phyloP scores from a whole-genome alignment of 2,797 vertebrate genomes.

The Fistularia tabacaria region DNA sequence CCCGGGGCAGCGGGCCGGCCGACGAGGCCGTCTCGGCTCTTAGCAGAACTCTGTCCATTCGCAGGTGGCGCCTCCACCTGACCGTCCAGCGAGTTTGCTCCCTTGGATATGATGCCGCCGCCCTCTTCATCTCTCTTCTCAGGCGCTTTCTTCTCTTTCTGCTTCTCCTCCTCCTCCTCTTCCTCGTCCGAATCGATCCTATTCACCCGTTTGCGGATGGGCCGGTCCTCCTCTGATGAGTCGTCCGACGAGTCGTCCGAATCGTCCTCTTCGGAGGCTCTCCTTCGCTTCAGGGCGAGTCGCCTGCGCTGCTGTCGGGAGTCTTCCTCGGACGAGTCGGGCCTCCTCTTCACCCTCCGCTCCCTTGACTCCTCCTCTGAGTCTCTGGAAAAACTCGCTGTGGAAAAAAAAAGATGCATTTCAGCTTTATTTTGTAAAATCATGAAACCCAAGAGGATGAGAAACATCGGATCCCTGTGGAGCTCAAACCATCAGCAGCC shows the following conservation, averaged over 20 bases:
- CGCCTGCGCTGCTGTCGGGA: slow-evolving; percentile 54
- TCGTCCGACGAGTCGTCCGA: slow-evolving; percentile 77
- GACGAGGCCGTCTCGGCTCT: slow-evolving; percentile 81
- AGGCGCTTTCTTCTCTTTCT: slow-evolving; percentile 53
- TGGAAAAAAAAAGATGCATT: not conserved
- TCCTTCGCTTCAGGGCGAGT: slow-evolving; percentile 70
- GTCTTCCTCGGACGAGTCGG: slow-evolving; percentile 64
- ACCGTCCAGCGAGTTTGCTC: slow-evolving; percentile 81
- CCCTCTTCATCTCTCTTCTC: slow-evolving; percentile 70
- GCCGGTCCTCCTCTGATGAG: slow-evolving; percentile 79
- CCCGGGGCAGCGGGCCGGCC: too few species aligned
- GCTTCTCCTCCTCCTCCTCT: slow-evolving; percentile 71
- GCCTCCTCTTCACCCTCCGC: slow-evolving; percentile 48
- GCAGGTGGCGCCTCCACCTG: slow-evolving; percentile 82
- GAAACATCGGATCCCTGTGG: too few species aligned
- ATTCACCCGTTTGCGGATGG: slow-evolving; percentile 87
- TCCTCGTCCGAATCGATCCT: slow-evolving; percentile 89
- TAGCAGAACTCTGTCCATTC: slow-evolving; percentile 87
- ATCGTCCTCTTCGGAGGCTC: slow-evolving; percentile 84
- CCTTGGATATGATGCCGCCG: slow-evolving; percentile 65
- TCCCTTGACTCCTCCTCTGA: slow-evolving; percentile 68
- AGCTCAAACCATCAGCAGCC: too few species aligned
- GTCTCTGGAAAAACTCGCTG: slow-evolving; percentile 68
- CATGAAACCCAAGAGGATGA: too few species aligned
- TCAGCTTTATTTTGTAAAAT: too few species aligned